These are phyloP conservation scores for Phoxinus phoxinus DNA, from an alignment of 2,113 vertebrate genomes.

Conservation along the genomic window DNA sequence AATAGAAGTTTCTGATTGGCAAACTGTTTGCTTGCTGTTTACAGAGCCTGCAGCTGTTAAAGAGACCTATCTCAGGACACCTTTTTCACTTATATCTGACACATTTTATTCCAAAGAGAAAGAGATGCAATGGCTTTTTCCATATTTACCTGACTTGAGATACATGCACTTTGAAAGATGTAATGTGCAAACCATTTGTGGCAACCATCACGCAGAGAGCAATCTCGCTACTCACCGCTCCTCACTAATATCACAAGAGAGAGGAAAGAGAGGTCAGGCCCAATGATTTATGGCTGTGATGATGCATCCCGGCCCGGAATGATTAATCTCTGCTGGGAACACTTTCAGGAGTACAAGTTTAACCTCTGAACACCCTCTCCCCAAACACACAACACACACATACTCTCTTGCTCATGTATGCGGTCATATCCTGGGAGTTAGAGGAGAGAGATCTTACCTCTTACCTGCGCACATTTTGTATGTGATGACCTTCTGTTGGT, in stretches of 20 bases:
- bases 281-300: slow-evolving; percentile 79
- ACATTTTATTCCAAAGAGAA: neutral
- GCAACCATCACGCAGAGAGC: slow-evolving; percentile 25
- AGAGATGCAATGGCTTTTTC: neutral
- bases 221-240: slow-evolving; percentile 31
- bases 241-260: slow-evolving; percentile 32
- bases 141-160: slow-evolving; percentile 17
- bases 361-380: slow-evolving; percentile 74
- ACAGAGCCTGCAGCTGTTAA: neutral
- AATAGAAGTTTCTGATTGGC: neutral
- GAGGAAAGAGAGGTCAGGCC: slow-evolving; percentile 70
- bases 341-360: slow-evolving; percentile 80
- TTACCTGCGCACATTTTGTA: slow-evolving; percentile 64
- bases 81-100: neutral
- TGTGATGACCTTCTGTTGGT: slow-evolving; percentile 66
- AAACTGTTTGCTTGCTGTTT: neutral
- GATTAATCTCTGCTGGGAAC: slow-evolving; percentile 85
- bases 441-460: slow-evolving; percentile 41
- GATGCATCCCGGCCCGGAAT: slow-evolving; percentile 76
- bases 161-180: slow-evolving; percentile 26
- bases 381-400: slow-evolving; percentile 50
- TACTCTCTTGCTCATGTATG: slow-evolving; percentile 31
- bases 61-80: neutral
- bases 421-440: slow-evolving; percentile 18
- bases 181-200: slow-evolving; percentile 29